Base-by-base conservation (phyloP, 2,888 invertebrate genomes). In the Tethea ocularis region DNA sequence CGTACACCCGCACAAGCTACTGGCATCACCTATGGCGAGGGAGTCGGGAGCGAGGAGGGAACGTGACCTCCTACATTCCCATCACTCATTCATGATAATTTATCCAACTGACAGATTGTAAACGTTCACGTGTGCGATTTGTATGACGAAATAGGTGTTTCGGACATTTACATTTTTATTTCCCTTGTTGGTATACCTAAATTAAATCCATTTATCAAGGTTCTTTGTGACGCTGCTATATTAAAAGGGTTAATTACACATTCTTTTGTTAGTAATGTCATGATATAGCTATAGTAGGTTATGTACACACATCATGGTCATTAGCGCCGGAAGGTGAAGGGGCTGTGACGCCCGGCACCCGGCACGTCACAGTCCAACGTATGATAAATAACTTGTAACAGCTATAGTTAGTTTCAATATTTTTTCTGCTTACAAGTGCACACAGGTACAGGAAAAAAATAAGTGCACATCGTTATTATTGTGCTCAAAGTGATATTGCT, bases 31-130 rank as follows among this genome's bases (percentile, higher is more conserved):
- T 51, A 58, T 29, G 56, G 33, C 20, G 36, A 1, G 20, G 17
- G 46, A 46, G 17, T 46, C 10, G 17, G 10, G 46, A 20, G 46
- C n/a, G n/a, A 8, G 41, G 41, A 46, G 46, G 46, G 41, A 46
- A 8, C 20, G 46, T 46, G 46, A 10, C 46, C 17, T 17, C n/a
- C 17, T 20, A 38, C 20, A 17, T 58, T 59, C 66, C 56, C 63
- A 72, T 73, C 68, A 73, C 62, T 68, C 67, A 73, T 72, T 71
- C 71, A 74, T 70, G 64, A 63, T 67, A 67, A 63, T 57, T 67
- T 67, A 68, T 68, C 59, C 66, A 33, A 60, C 64, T 66, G 64
- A 68, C 67, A 67, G 66, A 68, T 70, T 71, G 66, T 66, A 67
- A 65, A 66, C 65, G 66, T 61, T 62, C 58, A 57, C 58, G 63